Evolutionary conservation across 92 coral and sea anemone species (phyloP).

Genomic region (Diadumene lineata): DNA sequence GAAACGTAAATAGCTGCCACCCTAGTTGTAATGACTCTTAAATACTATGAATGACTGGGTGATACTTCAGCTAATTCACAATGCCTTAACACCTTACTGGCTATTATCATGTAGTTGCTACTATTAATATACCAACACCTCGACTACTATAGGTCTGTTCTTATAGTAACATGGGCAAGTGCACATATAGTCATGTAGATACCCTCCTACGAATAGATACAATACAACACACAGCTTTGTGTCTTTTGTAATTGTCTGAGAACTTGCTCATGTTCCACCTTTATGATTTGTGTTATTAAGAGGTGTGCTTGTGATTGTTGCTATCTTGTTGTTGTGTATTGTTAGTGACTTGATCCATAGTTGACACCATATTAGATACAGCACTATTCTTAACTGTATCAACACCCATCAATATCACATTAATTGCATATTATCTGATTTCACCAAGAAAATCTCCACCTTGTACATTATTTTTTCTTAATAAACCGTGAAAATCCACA

Average conservation of each 20-base stretch:
- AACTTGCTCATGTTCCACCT: neutral
- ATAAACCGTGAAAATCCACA: neutral
- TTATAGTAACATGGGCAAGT: neutral
- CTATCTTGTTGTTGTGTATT: conserved; percentile 2
- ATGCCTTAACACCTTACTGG: conserved; percentile 14
- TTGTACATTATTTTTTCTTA: neutral
- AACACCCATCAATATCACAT: neutral
- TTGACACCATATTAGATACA: neutral
- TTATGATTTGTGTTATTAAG: neutral
- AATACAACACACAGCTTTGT: neutral
- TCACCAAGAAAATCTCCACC: neutral
- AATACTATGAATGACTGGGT: conserved; percentile 19
- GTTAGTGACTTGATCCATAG: neutral
- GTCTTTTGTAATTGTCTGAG: neutral
- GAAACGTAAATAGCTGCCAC: conserved; percentile 23
- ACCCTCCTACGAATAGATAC: neutral
- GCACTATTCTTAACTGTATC: neutral
- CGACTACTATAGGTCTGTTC: neutral
- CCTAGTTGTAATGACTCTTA: conserved; percentile 27
- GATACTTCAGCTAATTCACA: conserved; percentile 16
- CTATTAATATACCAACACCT: neutral
- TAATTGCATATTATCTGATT: neutral
- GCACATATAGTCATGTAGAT: neutral
- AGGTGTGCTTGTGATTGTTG: neutral
- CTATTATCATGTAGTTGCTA: neutral